A percentile compares a stretch with the other conserved stretches of the same genome.
Conservation (phyloP, 1,140 invertebrate species). For the Drosophila erecta region DNA sequence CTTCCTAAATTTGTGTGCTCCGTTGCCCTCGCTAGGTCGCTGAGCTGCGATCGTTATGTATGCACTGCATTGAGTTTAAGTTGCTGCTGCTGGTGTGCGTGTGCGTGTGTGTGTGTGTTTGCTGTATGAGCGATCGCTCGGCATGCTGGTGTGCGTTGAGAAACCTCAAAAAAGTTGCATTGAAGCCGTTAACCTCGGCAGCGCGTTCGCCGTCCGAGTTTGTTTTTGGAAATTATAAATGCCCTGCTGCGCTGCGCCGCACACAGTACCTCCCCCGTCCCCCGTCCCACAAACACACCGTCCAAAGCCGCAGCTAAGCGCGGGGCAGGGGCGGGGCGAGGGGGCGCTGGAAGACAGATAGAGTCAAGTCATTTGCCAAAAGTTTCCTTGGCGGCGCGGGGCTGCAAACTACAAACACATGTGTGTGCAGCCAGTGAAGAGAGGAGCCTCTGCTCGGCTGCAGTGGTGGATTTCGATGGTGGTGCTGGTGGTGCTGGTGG, state of each 20-base stretch:
- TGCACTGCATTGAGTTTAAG: neutral
- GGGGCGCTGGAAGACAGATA: conserved; percentile 34
- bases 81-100: too few species aligned
- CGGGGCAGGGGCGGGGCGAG: neutral
- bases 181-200: conserved; percentile 84
- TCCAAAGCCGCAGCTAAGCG: too few species aligned
- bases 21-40: conserved; percentile 69
- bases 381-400: conserved; percentile 22
- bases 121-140: neutral
- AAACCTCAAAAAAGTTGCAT: conserved; percentile 83
- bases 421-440: conserved; percentile 31
- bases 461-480: conserved; percentile 5
- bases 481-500: neutral
- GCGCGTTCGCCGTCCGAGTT: conserved; percentile 80
- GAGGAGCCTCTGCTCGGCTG: conserved; percentile 30
- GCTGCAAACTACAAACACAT: conserved; percentile 54
- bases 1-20: conserved; percentile 70
- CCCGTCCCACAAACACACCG: too few species aligned
- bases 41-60: conserved; percentile 49
- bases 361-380: conserved; percentile 82
- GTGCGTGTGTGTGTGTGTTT: neutral
- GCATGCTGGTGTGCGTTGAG: conserved; percentile 29
- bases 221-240: conserved; percentile 77
- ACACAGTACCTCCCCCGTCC: neutral
- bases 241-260: conserved; percentile 8